Evolutionary conservation across 2,888 invertebrate genomes (phyloP).

Genomic region (Drosophila cyrtoloma): DNA sequence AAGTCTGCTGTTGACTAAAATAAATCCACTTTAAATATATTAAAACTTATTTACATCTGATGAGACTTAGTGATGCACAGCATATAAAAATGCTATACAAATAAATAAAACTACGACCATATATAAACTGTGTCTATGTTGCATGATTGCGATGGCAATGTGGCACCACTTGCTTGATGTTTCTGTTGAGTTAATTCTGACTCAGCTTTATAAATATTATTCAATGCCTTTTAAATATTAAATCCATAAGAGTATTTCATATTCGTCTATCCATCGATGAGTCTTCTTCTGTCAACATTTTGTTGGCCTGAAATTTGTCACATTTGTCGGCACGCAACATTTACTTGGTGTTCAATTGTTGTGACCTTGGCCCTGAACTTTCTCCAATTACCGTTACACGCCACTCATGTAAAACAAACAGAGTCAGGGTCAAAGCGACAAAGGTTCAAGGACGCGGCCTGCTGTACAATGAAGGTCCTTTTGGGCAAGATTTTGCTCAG

Average conservation of each 20-base stretch:
- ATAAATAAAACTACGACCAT: no score
- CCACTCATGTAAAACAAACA: constrained; percentile 7
- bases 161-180: not conserved
- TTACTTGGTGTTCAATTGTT: constrained; percentile 21
- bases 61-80: no score
- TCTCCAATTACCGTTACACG: constrained; percentile 52
- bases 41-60: no score
- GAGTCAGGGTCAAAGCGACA: constrained; percentile 28
- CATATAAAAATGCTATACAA: no score
- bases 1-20: no score
- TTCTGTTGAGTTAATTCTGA: no score
- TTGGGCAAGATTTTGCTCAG: not conserved
- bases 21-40: no score
- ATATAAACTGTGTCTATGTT: no score
- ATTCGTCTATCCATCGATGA: not conserved
- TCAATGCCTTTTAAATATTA: not conserved
- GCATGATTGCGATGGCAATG: no score
- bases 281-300: constrained; percentile 23
- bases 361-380: constrained; percentile 57
- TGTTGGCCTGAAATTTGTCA: constrained; percentile 26
- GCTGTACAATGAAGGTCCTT: not conserved
- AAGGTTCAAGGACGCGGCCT: constrained; percentile 44
- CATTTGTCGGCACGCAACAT: constrained; percentile 48
- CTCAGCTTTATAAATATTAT: not conserved
- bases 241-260: not conserved